These are phyloP conservation scores for Circaetus gallicus DNA, from an alignment of 2,113 vertebrate species.

Conservation along the genomic window DNA sequence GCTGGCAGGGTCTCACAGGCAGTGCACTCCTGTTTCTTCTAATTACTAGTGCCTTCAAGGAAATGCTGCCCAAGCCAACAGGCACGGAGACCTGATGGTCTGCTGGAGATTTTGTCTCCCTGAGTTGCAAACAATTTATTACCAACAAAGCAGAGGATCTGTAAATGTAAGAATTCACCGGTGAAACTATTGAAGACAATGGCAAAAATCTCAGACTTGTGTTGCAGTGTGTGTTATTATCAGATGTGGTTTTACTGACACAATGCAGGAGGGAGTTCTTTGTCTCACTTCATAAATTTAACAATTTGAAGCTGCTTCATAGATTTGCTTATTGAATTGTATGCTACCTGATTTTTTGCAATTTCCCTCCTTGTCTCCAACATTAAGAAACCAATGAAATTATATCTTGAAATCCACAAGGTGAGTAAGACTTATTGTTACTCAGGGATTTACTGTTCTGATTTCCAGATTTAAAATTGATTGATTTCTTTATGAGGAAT, in stretches of 20 bases:
- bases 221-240: not conserved
- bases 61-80: not conserved
- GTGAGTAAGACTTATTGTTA: not conserved
- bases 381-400: not conserved
- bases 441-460: not conserved
- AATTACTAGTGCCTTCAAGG: not conserved
- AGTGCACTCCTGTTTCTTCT: not conserved
- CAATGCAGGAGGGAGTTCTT: not conserved
- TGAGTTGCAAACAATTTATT: not conserved
- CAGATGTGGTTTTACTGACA: not conserved
- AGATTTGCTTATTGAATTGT: not conserved
- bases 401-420: not conserved
- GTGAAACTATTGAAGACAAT: not conserved
- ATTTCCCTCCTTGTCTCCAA: not conserved
- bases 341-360: not conserved
- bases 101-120: not conserved
- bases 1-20: not conserved
- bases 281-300: not conserved
- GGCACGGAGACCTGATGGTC: not conserved
- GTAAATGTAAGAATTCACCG: not conserved
- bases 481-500: not conserved
- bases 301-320: not conserved
- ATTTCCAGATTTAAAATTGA: not conserved
- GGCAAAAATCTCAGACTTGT: not conserved
- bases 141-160: not conserved